Percentiles rank a stretch among this genome's conserved stretches.
Evolutionary conservation across 2,797 vertebrate genomes (phyloP).

Genomic region (Cuculus canorus): DNA sequence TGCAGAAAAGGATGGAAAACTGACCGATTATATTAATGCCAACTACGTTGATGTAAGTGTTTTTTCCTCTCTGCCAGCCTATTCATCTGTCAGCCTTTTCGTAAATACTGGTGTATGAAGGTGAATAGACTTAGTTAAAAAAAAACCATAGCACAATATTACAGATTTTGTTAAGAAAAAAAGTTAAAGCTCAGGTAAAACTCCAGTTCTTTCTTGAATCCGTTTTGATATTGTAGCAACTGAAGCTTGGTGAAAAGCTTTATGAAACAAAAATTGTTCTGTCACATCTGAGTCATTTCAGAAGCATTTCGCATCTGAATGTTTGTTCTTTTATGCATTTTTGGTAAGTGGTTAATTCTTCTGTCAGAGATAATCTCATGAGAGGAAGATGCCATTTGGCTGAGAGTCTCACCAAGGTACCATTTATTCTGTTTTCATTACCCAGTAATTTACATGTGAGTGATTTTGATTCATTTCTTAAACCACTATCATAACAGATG

Average conservation of each 20-base stretch:
- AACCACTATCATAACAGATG: neutral
- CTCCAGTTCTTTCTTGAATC: neutral
- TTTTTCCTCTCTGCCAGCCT: neutral
- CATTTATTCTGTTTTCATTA: neutral
- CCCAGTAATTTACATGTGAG: neutral
- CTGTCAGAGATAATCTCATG: neutral
- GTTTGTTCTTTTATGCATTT: neutral
- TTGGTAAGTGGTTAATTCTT: neutral
- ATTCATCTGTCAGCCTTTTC: neutral
- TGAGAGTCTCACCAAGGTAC: neutral
- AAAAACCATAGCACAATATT: neutral
- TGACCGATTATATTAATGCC: conserved; percentile 94
- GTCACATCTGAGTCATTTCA: neutral
- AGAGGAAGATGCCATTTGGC: neutral
- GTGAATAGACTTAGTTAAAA: neutral
- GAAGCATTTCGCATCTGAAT: neutral
- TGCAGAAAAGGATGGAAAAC: conserved; percentile 85
- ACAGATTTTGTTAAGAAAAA: neutral
- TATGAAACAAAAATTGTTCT: neutral
- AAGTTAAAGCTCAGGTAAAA: neutral
- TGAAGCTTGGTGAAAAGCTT: neutral
- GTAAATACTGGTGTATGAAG: neutral
- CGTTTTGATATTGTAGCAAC: neutral
- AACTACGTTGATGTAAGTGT: conserved; percentile 95
- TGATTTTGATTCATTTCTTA: neutral